phyloP scores from a whole-genome alignment of 2,797 vertebrate genomes.

The Sebastiscus albofasciatus region DNA sequence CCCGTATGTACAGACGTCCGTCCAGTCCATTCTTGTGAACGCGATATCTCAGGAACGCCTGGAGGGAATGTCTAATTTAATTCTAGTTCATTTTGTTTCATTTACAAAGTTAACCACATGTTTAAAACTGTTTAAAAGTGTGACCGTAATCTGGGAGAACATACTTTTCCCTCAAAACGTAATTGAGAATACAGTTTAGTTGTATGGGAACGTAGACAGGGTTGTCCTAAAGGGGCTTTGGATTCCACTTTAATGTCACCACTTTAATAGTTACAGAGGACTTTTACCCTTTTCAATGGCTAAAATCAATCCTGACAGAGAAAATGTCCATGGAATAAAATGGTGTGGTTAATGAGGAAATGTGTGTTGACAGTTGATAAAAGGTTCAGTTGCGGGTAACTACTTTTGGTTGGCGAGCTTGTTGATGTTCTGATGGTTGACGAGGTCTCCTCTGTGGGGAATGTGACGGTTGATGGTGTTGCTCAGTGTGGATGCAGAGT shows the following conservation, averaged over 20 bases:
- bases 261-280: not conserved
- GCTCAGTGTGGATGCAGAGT: not conserved
- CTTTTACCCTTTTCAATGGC: not conserved
- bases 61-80: too few relatives aligned
- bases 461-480: not conserved
- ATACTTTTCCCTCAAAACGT: too few relatives aligned
- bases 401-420: not conserved
- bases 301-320: not conserved
- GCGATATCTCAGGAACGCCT: too few relatives aligned
- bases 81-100: rapidly evolving
- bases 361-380: not conserved
- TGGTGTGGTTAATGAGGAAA: not conserved
- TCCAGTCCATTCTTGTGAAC: too few relatives aligned
- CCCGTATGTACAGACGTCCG: rapidly evolving
- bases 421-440: not conserved
- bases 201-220: too few relatives aligned
- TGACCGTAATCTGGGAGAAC: rapidly evolving
- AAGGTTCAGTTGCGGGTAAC: not conserved
- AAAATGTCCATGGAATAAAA: not conserved
- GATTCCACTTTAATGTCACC: not conserved
- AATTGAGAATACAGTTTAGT: too few relatives aligned
- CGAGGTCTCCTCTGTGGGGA: not conserved
- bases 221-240: not conserved
- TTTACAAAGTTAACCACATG: too few relatives aligned
- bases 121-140: too few relatives aligned